Conservation (phyloP, 1,140 invertebrate species). For the Aradophagus sp. region DNA sequence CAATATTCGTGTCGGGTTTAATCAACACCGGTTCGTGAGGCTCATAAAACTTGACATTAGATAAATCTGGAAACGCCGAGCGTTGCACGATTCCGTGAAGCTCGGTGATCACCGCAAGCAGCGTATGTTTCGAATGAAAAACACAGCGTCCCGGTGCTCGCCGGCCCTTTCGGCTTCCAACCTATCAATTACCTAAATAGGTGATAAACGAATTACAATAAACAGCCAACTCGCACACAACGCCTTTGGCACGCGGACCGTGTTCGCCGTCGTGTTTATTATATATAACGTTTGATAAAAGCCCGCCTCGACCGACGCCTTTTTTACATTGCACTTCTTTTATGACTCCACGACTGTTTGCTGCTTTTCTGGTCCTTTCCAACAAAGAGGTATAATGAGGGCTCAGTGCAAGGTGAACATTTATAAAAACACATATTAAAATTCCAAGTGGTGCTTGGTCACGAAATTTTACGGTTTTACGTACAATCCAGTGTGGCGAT, state of each 20-base stretch:
- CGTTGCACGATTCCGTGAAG: slow-evolving; percentile 33
- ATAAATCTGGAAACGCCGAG: slow-evolving; percentile 40
- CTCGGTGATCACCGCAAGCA: slow-evolving; percentile 24
- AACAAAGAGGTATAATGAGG: too few species aligned
- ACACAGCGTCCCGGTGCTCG: slow-evolving; percentile 14
- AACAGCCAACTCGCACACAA: slow-evolving; percentile 32
- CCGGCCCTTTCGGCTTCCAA: slow-evolving; percentile 33
- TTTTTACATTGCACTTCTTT: too few species aligned
- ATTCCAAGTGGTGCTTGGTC: too few species aligned
- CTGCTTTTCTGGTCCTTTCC: background rate
- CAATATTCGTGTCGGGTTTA: slow-evolving; percentile 28
- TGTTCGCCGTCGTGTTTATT: slow-evolving; percentile 43
- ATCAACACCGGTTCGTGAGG: slow-evolving; percentile 27
- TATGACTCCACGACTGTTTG: background rate
- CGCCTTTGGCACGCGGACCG: slow-evolving; percentile 47
- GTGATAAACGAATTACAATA: slow-evolving; percentile 49
- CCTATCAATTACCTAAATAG: slow-evolving; percentile 48
- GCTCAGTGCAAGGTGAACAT: too few species aligned
- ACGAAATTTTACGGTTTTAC: too few species aligned
- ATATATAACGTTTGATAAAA: slow-evolving; percentile 44
- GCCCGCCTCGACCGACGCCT: slow-evolving; percentile 24
- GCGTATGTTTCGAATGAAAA: slow-evolving; percentile 30
- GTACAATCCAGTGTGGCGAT: too few species aligned
- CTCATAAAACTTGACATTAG: slow-evolving; percentile 41
- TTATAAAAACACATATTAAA: too few species aligned